phyloP scores from a whole-genome alignment of 2,113 vertebrate genomes.

The Cinclus mexicanus region DNA sequence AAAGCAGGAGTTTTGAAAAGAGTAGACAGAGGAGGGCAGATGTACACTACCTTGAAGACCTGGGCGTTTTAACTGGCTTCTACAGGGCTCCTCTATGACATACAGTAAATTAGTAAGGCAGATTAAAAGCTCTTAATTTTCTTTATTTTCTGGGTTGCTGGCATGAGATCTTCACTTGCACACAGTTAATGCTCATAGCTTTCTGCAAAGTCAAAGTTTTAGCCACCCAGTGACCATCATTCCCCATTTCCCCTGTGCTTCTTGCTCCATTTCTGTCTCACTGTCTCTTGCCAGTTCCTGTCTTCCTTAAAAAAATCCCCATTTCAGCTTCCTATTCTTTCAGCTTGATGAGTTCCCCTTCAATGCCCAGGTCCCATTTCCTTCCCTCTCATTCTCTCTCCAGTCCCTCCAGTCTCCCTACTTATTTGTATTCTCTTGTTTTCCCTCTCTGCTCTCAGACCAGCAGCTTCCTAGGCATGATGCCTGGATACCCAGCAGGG shows the following conservation, averaged over 20 bases:
- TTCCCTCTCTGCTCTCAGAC: not conserved
- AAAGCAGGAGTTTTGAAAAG: not conserved
- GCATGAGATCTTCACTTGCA: not conserved
- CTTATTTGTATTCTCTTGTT: not conserved
- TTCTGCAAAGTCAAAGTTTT: not conserved
- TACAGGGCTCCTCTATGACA: not conserved
- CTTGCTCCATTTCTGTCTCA: not conserved
- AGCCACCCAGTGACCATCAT: not conserved
- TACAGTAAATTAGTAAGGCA: not conserved
- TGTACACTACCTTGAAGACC: not conserved
- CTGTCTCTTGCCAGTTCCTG: not conserved
- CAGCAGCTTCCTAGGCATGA: rapidly evolving
- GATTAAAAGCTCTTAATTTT: not conserved
- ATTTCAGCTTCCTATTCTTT: not conserved
- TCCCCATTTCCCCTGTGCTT: not conserved
- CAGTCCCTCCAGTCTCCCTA: not conserved
- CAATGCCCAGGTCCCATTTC: not conserved
- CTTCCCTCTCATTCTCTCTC: not conserved
- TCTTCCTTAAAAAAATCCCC: not conserved
- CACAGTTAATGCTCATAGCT: not conserved
- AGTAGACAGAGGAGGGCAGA: not conserved
- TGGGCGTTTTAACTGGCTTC: not conserved
- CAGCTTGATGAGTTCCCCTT: not conserved
- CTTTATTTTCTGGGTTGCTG: not conserved
- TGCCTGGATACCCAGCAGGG: not conserved